A percentile compares a stretch with the other conserved stretches of the same genome.
phyloP scores from a whole-genome alignment of 2,888 invertebrate genomes.

The Ennomos fuscantarius region DNA sequence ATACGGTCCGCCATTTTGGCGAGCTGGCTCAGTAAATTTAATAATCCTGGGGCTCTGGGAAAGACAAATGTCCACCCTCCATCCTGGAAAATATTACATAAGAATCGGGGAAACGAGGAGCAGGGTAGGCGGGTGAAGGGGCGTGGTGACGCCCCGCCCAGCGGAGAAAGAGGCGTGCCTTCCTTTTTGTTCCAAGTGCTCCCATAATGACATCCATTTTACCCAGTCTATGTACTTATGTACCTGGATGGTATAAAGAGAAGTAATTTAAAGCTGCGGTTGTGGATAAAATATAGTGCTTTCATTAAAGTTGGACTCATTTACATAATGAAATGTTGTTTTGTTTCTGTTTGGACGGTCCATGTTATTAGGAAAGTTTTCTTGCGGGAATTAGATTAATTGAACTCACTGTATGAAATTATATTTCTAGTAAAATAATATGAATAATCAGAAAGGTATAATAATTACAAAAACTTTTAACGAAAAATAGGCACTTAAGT shows the following conservation, averaged over 20 bases:
- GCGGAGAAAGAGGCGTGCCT: conserved; percentile 30
- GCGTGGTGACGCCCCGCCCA: conserved; percentile 44
- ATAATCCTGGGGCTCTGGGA: conserved; percentile 66
- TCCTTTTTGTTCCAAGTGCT: conserved; percentile 29
- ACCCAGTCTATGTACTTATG: conserved; percentile 29
- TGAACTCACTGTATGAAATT: too few species aligned
- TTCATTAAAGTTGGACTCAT: conserved; percentile 34
- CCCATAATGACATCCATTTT: conserved; percentile 32
- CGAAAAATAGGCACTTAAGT: too few species aligned
- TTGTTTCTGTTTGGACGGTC: conserved; percentile 28
- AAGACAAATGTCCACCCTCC: conserved; percentile 72
- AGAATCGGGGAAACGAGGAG: conserved; percentile 32
- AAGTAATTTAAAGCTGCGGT: conserved; percentile 39
- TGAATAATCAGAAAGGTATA: too few species aligned
- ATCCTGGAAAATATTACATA: conserved; percentile 55
- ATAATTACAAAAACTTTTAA: too few species aligned
- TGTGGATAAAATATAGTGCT: conserved; percentile 39
- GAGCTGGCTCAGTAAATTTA: conserved; percentile 65
- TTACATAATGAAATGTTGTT: conserved; percentile 38
- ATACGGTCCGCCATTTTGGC: conserved; percentile 55
- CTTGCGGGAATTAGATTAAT: background rate
- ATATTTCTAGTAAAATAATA: too few species aligned
- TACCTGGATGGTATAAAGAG: conserved; percentile 31
- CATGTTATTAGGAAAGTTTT: conserved; percentile 25
- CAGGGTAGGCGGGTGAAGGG: conserved; percentile 40